Evolutionary conservation across 2,888 invertebrate genomes (phyloP).

Genomic region (Morpho helenor): DNA sequence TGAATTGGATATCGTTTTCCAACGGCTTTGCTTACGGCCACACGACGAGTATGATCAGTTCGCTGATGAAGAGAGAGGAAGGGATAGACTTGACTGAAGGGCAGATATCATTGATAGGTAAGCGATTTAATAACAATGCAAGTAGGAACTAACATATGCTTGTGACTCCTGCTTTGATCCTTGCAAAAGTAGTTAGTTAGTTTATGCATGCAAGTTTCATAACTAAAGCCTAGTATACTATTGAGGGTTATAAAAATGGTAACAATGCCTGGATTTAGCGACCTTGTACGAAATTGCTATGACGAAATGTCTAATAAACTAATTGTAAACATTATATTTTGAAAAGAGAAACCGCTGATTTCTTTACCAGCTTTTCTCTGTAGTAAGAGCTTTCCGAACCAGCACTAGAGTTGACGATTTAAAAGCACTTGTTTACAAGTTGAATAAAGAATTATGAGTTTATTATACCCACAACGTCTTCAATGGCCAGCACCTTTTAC

Average conservation of each 20-base stretch:
- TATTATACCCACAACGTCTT: too few species aligned
- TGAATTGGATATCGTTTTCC: slow-evolving; percentile 2
- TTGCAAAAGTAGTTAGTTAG: neutral
- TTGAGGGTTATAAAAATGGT: too few species aligned
- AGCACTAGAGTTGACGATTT: too few species aligned
- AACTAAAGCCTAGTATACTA: too few species aligned
- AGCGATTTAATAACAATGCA: neutral
- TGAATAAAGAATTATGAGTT: too few species aligned
- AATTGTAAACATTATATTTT: neutral
- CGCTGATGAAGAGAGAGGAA: slow-evolving; percentile 5
- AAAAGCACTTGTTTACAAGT: too few species aligned
- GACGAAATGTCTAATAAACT: neutral
- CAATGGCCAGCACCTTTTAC: too few species aligned
- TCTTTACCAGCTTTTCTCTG: neutral
- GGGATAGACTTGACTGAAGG: neutral
- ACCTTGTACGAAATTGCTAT: neutral
- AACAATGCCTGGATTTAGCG: neutral
- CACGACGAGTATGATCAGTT: neutral
- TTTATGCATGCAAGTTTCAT: too few species aligned
- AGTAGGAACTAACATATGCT: too few species aligned
- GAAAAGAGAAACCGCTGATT: too few species aligned
- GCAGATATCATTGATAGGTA: slow-evolving; percentile 4
- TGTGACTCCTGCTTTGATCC: too few species aligned
- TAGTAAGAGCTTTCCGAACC: too few species aligned
- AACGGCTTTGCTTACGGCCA: slow-evolving; percentile 7